Evolutionary conservation across 2,797 vertebrate species (phyloP).

Genomic region (Peromyscus melanophrys): DNA sequence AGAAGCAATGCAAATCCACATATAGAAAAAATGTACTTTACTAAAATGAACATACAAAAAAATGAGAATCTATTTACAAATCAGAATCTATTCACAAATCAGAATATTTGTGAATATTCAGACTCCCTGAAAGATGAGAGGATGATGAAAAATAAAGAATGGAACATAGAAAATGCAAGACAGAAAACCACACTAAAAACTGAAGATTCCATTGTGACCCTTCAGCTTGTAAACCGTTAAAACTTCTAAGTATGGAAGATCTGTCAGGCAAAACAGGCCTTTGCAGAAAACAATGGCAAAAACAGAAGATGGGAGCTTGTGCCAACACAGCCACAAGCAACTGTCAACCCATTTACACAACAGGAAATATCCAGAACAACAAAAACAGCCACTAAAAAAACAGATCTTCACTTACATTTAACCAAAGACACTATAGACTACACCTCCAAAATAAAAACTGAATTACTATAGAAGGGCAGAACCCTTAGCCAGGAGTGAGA

Average conservation of each 20-base stretch:
- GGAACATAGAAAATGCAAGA: background rate
- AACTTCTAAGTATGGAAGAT: background rate
- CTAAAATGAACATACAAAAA: background rate
- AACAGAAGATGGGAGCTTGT: background rate
- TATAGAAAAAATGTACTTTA: background rate
- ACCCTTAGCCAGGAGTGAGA: background rate
- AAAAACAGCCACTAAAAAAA: slow-evolving; percentile 7
- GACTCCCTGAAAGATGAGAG: background rate
- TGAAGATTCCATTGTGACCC: background rate
- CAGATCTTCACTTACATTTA: background rate
- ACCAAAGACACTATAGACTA: background rate
- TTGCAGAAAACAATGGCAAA: background rate
- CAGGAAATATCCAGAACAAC: background rate
- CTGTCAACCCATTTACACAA: background rate
- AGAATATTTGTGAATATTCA: slow-evolving; percentile 26
- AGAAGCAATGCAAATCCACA: background rate
- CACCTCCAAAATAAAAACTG: background rate
- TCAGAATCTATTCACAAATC: background rate
- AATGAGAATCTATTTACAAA: background rate
- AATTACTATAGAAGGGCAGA: background rate
- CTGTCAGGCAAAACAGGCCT: background rate
- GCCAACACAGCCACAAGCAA: no score
- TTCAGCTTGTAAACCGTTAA: background rate
- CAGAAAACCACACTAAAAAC: background rate
- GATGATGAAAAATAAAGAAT: background rate